Percentiles rank a stretch among this genome's conserved stretches.
Evolutionary conservation across 1,140 invertebrate genomes (phyloP).

Genomic region (Drosophila orena): DNA sequence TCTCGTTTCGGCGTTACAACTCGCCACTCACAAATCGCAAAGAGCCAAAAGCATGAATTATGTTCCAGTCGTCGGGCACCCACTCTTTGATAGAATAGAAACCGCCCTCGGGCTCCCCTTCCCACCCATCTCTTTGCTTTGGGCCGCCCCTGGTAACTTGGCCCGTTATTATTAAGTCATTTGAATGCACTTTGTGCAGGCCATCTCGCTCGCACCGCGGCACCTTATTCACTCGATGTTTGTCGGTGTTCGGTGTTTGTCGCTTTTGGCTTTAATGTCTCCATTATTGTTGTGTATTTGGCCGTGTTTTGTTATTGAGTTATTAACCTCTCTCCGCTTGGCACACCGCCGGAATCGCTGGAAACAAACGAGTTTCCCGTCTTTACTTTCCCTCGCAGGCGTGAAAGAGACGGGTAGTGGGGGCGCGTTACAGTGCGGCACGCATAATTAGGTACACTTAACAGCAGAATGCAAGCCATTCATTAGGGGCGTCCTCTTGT

Average conservation of each 20-base stretch:
- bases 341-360: slow-evolving; percentile 26
- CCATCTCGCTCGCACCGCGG: slow-evolving; percentile 17
- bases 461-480: slow-evolving; percentile 67
- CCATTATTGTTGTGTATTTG: slow-evolving; percentile 80
- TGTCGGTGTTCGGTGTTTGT: slow-evolving; percentile 20
- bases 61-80: slow-evolving; percentile 33
- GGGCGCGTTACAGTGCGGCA: slow-evolving; percentile 63
- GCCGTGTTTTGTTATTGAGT: slow-evolving; percentile 80
- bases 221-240: slow-evolving; percentile 31
- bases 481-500: slow-evolving; percentile 72
- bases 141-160: neutral
- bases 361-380: slow-evolving; percentile 65
- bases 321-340: slow-evolving; percentile 52
- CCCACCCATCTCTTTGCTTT: neutral
- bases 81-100: neutral
- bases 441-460: slow-evolving; percentile 81
- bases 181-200: slow-evolving; percentile 74
- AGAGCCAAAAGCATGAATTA: slow-evolving; percentile 56
- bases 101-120: neutral
- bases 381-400: neutral
- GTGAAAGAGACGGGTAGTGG: neutral
- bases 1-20: slow-evolving; percentile 15
- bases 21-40: slow-evolving; percentile 18
- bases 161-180: slow-evolving; percentile 81
- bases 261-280: slow-evolving; percentile 75